A percentile compares a stretch with the other conserved stretches of the same genome.
Evolutionary conservation across 2,113 vertebrate genomes (phyloP).

Genomic region (Shinisaurus crocodilurus): DNA sequence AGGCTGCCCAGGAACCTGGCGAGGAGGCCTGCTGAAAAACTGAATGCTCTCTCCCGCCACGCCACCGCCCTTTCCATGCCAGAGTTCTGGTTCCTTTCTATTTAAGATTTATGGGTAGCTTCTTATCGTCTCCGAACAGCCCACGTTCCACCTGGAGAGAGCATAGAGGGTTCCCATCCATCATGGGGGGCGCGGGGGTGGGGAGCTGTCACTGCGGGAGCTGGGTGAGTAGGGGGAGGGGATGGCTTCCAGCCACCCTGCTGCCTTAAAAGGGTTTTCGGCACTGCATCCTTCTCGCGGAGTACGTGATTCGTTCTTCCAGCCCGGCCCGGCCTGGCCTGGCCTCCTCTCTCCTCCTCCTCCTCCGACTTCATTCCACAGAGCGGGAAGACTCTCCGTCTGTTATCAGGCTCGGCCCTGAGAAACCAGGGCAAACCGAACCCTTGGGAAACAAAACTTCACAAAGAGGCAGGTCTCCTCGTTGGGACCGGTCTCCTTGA

Average conservation of each 20-base stretch:
- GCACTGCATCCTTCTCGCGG: neutral
- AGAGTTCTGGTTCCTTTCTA: neutral
- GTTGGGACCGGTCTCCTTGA: neutral
- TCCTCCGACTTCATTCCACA: neutral
- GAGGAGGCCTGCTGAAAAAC: neutral
- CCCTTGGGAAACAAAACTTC: neutral
- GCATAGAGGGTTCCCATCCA: conserved; percentile 26
- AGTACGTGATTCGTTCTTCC: no score
- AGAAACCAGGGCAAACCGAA: neutral
- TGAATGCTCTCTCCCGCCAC: neutral
- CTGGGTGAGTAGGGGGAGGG: neutral
- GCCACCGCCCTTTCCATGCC: neutral
- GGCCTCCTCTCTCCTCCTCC: neutral
- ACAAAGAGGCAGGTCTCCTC: neutral
- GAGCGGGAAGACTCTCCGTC: neutral
- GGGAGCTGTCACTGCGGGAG: conserved; percentile 3
- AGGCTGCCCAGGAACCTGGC: neutral
- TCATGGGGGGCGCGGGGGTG: conserved; percentile 11
- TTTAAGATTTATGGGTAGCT: conserved; percentile 40
- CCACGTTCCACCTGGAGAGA: conserved; percentile 29
- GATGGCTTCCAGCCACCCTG: neutral
- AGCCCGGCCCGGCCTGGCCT: no score
- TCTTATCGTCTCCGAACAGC: conserved; percentile 33
- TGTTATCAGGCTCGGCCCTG: neutral
- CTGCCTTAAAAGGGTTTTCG: conserved; percentile 32